phyloP scores from a whole-genome alignment of 2,888 invertebrate genomes.

The Cantharis nigra region DNA sequence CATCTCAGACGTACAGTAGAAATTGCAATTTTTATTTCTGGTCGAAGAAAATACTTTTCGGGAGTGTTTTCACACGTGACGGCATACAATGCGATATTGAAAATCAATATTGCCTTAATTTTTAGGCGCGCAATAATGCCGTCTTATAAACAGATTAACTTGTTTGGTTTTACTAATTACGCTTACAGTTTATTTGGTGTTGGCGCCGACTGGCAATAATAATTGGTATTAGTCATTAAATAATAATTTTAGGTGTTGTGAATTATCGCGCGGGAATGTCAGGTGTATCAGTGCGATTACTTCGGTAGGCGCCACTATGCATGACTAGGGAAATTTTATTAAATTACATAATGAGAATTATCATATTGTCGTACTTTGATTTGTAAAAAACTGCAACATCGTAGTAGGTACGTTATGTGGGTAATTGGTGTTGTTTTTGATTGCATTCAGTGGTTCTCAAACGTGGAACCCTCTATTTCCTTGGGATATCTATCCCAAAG shows the following conservation, averaged over 20 bases:
- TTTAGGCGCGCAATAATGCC: background rate
- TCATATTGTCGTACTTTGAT: background rate
- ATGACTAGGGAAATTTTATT: background rate
- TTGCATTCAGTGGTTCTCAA: background rate
- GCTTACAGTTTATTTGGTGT: background rate
- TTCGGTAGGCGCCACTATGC: slow-evolving; percentile 4
- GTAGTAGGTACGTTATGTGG: background rate
- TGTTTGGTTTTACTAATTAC: background rate
- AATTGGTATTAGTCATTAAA: slow-evolving; percentile 7
- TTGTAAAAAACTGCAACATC: background rate
- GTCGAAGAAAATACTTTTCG: background rate
- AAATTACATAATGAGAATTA: background rate
- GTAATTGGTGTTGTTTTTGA: background rate
- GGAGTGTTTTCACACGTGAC: background rate
- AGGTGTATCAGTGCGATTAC: slow-evolving; percentile 16
- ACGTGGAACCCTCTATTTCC: background rate
- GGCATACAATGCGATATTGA: background rate
- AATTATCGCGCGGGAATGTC: slow-evolving; percentile 9
- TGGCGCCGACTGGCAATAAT: background rate
- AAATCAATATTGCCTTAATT: background rate
- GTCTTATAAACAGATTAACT: background rate
- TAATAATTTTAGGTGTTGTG: slow-evolving; percentile 4
- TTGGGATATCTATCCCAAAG: too few relatives aligned
- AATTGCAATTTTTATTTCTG: background rate
- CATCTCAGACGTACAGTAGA: background rate